Base-by-base conservation (phyloP, 2,113 vertebrate species). In the Peromyscus maniculatus region DNA sequence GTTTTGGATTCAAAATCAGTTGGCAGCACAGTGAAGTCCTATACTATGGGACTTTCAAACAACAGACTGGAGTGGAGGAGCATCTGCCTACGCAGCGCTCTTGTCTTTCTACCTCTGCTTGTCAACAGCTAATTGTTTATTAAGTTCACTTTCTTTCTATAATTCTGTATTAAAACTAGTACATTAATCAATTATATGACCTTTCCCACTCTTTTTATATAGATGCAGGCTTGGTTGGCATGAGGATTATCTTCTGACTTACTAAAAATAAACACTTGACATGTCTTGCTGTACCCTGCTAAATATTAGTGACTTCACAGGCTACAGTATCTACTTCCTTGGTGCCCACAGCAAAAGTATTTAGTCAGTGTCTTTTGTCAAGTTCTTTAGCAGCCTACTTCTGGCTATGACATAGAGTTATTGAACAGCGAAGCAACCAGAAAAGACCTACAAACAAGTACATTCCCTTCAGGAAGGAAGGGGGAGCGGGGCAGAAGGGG, bases 211-310 rank as follows among this genome's bases (percentile, higher is more conserved):
- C 69, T 93, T 33, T 90, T 33, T 75, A 1, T 88, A 49, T n/a
- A 78, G 22, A 94, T 75, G 31, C 39, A 74, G 11, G 5, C 13
- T 31, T 90, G 7, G 9, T 84, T 89, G 46, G 3, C 19, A 77
- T 5, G 28, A 52, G 13, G 6, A n/a, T 28, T 74, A 49, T 77
- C 22, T 26, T 95, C 36, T 74, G 24, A 79, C n/a, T 78, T 78
- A 36, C n/a, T 96, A 57, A 93, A 87, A 49, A 77, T 52, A 69
- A 93, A 74, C 19, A 71, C 49, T 79, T 92, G 69, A 28, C 46
- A 74, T 59, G n/a, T 43, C 94, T 91, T 88, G 49, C 33, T 55
- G 57, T 52, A 28, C 11, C 7, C 22, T 82, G 52, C 21, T 5
- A 55, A 84, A 80, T 28, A 36, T 69, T 26, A 66, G 3, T 64